These are phyloP conservation scores for Aphaenogaster floridana DNA, from an alignment of 1,140 invertebrate species.

Conservation along the genomic window DNA sequence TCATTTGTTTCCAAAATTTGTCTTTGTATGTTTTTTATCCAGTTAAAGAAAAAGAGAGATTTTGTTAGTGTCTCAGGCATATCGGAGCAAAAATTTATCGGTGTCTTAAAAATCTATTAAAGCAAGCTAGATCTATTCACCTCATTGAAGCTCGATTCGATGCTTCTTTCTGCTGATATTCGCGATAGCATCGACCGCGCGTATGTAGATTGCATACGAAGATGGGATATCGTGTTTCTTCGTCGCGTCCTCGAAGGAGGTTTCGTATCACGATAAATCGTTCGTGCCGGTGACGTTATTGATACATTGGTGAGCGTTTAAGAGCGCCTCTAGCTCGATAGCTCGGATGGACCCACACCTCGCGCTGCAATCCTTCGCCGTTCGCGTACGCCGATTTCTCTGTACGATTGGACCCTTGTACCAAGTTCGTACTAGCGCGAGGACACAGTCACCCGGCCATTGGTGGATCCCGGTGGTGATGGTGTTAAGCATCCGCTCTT, in stretches of 20 bases:
- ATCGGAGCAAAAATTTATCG: neutral
- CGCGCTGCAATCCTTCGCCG: neutral
- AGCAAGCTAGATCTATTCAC: neutral
- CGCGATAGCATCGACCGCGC: neutral
- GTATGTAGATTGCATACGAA: neutral
- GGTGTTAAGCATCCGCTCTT: conserved; percentile 50
- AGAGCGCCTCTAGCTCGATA: conserved; percentile 46
- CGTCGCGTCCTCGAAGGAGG: conserved; percentile 19
- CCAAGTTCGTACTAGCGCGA: conserved; percentile 64
- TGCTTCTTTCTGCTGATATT: neutral
- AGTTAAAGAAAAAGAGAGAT: neutral
- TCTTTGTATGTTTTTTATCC: neutral
- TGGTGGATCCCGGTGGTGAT: conserved; percentile 54
- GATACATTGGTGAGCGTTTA: conserved; percentile 62
- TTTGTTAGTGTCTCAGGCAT: neutral
- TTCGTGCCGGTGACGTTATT: conserved; percentile 52
- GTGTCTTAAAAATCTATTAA: neutral
- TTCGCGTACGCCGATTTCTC: conserved; percentile 66
- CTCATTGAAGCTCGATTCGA: neutral
- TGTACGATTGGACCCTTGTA: conserved; percentile 67
- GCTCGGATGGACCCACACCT: conserved; percentile 28
- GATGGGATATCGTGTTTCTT: conserved; percentile 8
- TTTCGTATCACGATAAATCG: conserved; percentile 56
- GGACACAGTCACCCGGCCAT: conserved; percentile 62
- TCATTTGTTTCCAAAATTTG: neutral